Evolutionary conservation across 1,140 invertebrate species (phyloP), one percentile per base, ranked within the genome.

Genomic region (Argopecten irradians): DNA sequence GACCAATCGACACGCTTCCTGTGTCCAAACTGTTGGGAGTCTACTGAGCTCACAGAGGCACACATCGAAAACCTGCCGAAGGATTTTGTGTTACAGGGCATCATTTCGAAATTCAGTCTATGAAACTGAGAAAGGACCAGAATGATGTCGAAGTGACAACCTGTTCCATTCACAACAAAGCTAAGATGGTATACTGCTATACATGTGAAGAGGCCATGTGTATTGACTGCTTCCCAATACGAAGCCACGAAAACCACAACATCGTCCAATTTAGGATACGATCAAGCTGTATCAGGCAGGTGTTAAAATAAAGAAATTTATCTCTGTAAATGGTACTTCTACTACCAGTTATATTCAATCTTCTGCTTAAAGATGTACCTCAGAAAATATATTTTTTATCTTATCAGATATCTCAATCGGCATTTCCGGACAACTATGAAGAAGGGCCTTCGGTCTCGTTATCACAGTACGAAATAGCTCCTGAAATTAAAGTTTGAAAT

Each of bases 1-100:
- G 22, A 5, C 8, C 22, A 71, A n/a, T n/a, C 22, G n/a, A 28
- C 22, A 71, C 34, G 14, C 0, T n/a, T 88, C 22, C 41, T 19
- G 0, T 88, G 87, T 36, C 87, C 87, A 34, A 41, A 55, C 0
- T 88, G 87, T 85, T 32, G 83, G 34, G n/a, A 7, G 1, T 41
- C 33, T 34, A n/a, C n/a, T n/a, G n/a, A n/a, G n/a, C 32, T 88
- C 28, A 83, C 83, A 19, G 34, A 43, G 1, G 83, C 33, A 34
- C 33, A 28, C 35, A 43, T 88, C 22, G 11, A 84, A 9, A 85
- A 71, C 0, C 55, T 88, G n/a, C 87, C 87, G 13, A 88, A 88
- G 41, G 85, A 88, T 85, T 88, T 88, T 34, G 32, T n/a, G 19
- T 36, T 88, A 34, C 41, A 32, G 14, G 85, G 55, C 41, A 88